These are phyloP conservation scores for Malachius bipustulatus DNA, from an alignment of 2,888 invertebrate species.

Conservation along the genomic window DNA sequence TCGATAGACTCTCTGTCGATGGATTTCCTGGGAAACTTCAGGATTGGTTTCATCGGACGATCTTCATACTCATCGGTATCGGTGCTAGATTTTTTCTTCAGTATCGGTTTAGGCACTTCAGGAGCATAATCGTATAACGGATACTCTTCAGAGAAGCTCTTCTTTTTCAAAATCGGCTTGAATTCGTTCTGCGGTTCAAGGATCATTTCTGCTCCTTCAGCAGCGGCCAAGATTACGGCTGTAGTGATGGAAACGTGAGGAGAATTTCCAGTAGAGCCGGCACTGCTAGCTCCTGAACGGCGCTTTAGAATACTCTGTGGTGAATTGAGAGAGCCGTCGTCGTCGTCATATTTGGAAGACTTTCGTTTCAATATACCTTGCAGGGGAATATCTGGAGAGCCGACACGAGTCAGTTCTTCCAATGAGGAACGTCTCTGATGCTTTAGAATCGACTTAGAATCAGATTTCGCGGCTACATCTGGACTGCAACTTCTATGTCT, in stretches of 20 bases:
- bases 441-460: slow-evolving; percentile 55
- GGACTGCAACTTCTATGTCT: slow-evolving; percentile 58
- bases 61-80: slow-evolving; percentile 67
- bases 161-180: slow-evolving; percentile 73
- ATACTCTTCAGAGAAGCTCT: slow-evolving; percentile 60
- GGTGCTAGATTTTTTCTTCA: slow-evolving; percentile 75
- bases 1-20: slow-evolving; percentile 21
- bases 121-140: slow-evolving; percentile 28
- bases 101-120: slow-evolving; percentile 58
- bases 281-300: slow-evolving; percentile 54
- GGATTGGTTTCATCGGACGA: slow-evolving; percentile 60
- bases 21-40: slow-evolving; percentile 57
- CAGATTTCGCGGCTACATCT: slow-evolving; percentile 49
- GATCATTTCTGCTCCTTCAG: slow-evolving; percentile 42
- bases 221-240: slow-evolving; percentile 53
- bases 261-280: slow-evolving; percentile 45
- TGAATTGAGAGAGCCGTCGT: slow-evolving; percentile 48
- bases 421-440: slow-evolving; percentile 56
- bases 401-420: slow-evolving; percentile 53
- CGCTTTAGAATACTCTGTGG: slow-evolving; percentile 72
- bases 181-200: slow-evolving; percentile 38
- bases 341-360: slow-evolving; percentile 49
- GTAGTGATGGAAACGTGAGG: slow-evolving; percentile 58
- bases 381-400: slow-evolving; percentile 53
- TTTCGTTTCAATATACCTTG: slow-evolving; percentile 60